Evolutionary conservation across 1,140 invertebrate genomes (phyloP).

Genomic region (Maconellicoccus hirsutus): DNA sequence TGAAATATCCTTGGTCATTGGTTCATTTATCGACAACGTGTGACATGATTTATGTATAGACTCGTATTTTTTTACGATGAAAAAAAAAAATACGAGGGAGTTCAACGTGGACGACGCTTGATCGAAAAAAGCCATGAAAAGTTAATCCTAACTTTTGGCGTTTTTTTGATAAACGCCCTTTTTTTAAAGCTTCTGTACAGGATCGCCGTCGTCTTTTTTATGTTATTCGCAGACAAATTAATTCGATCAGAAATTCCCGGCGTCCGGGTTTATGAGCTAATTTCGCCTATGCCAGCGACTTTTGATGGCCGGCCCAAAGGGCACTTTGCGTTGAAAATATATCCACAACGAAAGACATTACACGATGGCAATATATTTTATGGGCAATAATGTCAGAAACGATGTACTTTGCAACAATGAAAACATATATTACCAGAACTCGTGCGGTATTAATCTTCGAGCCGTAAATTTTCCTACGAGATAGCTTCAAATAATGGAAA

Average conservation of each 20-base stretch:
- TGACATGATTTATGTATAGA: too few species aligned
- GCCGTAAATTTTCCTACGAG: slow-evolving; percentile 8
- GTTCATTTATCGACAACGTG: too few species aligned
- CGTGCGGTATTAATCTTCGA: slow-evolving; percentile 15
- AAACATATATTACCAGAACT: slow-evolving; percentile 19
- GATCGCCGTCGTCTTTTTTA: slow-evolving; percentile 13
- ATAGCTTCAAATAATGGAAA: not conserved
- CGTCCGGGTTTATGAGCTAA: slow-evolving; percentile 14
- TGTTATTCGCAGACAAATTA: slow-evolving; percentile 17
- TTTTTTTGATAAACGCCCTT: not conserved
- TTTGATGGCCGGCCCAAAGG: slow-evolving; percentile 6
- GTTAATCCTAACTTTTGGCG: not conserved
- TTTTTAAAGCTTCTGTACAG: slow-evolving; percentile 6
- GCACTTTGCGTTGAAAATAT: slow-evolving; percentile 1
- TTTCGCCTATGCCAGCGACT: slow-evolving; percentile 1
- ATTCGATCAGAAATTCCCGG: slow-evolving; percentile 21
- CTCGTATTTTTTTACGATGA: too few species aligned
- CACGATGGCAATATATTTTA: slow-evolving; percentile 19
- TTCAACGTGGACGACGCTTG: too few species aligned
- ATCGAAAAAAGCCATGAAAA: not conserved
- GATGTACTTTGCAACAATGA: slow-evolving; percentile 21
- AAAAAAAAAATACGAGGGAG: too few species aligned
- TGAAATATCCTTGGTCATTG: too few species aligned
- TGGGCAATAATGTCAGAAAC: slow-evolving; percentile 14
- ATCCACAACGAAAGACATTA: slow-evolving; percentile 3